phyloP scores from a whole-genome alignment of 2,113 vertebrate species.

The Dromiciops gliroides region DNA sequence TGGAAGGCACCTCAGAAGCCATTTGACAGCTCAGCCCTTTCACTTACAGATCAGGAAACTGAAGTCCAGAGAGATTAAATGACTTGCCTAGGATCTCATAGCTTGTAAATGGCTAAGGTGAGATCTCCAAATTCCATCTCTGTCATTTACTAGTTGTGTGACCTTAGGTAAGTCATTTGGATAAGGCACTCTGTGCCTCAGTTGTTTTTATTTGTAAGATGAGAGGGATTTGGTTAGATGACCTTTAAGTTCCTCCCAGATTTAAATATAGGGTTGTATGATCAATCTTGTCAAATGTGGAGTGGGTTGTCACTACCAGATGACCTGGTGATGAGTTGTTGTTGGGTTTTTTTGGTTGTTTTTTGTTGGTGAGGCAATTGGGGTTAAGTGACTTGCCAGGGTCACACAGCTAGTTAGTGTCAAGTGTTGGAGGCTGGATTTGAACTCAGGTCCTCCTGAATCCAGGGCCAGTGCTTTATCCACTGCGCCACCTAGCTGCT shows the following conservation, averaged over 20 bases:
- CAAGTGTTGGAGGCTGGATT: too few species aligned
- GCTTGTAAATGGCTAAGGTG: neutral
- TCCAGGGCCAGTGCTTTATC: too few species aligned
- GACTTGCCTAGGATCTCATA: neutral
- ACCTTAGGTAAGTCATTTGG: neutral
- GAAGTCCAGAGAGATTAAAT: neutral
- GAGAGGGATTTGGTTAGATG: neutral
- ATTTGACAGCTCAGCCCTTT: neutral
- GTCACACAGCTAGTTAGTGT: too few species aligned
- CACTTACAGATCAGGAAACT: neutral
- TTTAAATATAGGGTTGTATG: neutral
- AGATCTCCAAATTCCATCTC: neutral
- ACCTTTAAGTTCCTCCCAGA: neutral
- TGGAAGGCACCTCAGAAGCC: neutral
- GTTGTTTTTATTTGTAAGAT: neutral
- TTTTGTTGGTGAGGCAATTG: too few species aligned
- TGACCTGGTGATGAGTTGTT: neutral
- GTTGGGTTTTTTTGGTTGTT: too few species aligned
- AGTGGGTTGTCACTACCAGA: neutral
- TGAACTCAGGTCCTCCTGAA: too few species aligned
- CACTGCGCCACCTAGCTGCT: too few species aligned
- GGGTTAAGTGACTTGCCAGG: too few species aligned
- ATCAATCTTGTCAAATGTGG: neutral
- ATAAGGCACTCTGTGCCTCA: neutral
- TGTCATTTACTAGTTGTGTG: neutral